phyloP scores from a whole-genome alignment of 1,140 invertebrate genomes.

The Drosophila azteca region DNA sequence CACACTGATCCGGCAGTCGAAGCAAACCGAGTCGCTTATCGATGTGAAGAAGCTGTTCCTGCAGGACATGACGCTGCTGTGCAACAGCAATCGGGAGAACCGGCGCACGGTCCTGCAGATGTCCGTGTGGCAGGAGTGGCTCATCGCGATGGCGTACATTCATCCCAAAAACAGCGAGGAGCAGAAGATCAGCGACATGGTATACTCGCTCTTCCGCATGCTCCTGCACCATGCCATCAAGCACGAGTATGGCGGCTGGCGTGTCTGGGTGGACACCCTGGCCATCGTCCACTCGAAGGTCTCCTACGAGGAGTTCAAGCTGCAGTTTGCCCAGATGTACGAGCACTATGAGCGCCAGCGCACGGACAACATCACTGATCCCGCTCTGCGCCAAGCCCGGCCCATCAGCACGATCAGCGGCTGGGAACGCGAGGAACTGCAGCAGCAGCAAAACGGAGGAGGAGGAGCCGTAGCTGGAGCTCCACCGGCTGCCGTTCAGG shows the following conservation, averaged over 20 bases:
- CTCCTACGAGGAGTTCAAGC: slow-evolving; percentile 98
- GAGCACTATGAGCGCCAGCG: slow-evolving; percentile 97
- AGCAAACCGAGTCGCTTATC: slow-evolving; percentile 94
- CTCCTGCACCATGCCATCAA: slow-evolving; percentile 99
- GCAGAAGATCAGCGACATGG: slow-evolving; percentile 98
- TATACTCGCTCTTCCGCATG: slow-evolving; percentile 98
- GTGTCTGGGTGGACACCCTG: slow-evolving; percentile 99
- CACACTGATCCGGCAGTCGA: slow-evolving; percentile 97
- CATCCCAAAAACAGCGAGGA: slow-evolving; percentile 97
- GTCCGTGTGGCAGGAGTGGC: slow-evolving; percentile 99
- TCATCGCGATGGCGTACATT: slow-evolving; percentile 99
- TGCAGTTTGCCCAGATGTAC: slow-evolving; percentile 98
- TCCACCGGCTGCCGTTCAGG: slow-evolving; percentile 11
- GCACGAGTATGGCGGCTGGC: slow-evolving; percentile 99
- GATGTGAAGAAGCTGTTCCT: slow-evolving; percentile 98
- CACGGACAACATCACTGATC: slow-evolving; percentile 97
- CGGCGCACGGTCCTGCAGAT: slow-evolving; percentile 98
- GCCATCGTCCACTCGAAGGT: slow-evolving; percentile 99
- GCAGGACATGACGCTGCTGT: slow-evolving; percentile 98
- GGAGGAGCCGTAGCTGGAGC: slow-evolving; percentile 37
- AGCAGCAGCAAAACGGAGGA: slow-evolving; percentile 80
- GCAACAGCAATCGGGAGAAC: slow-evolving; percentile 99
- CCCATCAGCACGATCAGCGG: slow-evolving; percentile 98
- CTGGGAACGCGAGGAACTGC: slow-evolving; percentile 90
- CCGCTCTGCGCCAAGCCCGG: slow-evolving; percentile 93